phyloP scores from a whole-genome alignment of 2,888 invertebrate genomes.

The Trypoxylon attenuatum region DNA sequence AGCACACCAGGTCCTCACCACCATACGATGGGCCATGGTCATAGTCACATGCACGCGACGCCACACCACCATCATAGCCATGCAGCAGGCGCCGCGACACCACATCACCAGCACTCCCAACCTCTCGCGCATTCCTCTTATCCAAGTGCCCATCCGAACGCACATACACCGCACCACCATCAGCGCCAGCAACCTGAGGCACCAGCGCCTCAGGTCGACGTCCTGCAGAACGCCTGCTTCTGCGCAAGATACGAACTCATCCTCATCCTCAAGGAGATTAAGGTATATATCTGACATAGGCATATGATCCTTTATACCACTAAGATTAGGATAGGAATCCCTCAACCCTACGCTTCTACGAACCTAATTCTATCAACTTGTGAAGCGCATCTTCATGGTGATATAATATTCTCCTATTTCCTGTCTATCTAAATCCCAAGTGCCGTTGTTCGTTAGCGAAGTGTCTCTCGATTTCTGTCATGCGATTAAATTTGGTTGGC shows the following conservation, averaged over 20 bases:
- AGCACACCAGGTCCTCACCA: slow-evolving; percentile 73
- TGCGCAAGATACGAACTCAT: slow-evolving; percentile 96
- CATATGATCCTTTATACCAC: neutral
- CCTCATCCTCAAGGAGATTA: slow-evolving; percentile 94
- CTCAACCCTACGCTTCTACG: too few species aligned
- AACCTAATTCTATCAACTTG: too few species aligned
- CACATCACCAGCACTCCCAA: slow-evolving; percentile 62
- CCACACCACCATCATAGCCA: slow-evolving; percentile 73
- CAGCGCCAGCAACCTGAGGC: slow-evolving; percentile 77
- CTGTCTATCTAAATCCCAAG: too few species aligned
- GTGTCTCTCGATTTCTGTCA: too few species aligned
- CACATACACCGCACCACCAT: slow-evolving; percentile 73
- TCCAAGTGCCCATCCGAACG: slow-evolving; percentile 63
- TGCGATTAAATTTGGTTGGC: too few species aligned
- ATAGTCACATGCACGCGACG: slow-evolving; percentile 73
- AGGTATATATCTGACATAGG: slow-evolving; percentile 58
- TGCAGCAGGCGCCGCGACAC: slow-evolving; percentile 64
- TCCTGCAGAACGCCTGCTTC: slow-evolving; percentile 89
- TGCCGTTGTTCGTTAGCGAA: too few species aligned
- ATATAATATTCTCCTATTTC: too few species aligned
- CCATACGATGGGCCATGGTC: slow-evolving; percentile 69
- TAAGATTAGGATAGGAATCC: too few species aligned
- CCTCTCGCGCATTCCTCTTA: slow-evolving; percentile 62
- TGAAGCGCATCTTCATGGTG: too few species aligned
- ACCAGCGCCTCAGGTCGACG: slow-evolving; percentile 84